These are phyloP conservation scores for Bombyx mori DNA, from an alignment of 1,140 invertebrate genomes.

Conservation along the genomic window ASM3026992v2 NC_085123.1:11037001-11037500, in stretches of 20 bases:
- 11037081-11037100: too few species aligned
- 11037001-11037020: too few species aligned
- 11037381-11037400: constrained; percentile 1
- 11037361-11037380: constrained; percentile 37
- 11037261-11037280: neutral
- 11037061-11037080: too few species aligned
- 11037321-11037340: constrained; percentile 40
- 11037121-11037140: neutral
- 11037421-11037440: too few species aligned
- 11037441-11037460: neutral
- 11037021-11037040: too few species aligned
- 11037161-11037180: neutral
- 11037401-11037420: neutral
- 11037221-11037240: neutral
- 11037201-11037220: too few species aligned
- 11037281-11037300: constrained; percentile 24
- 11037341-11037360: constrained; percentile 30
- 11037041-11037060: too few species aligned
- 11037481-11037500: too few species aligned
- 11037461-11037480: neutral
- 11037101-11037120: too few species aligned
- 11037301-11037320: constrained; percentile 47
- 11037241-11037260: neutral
- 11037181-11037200: too few species aligned
- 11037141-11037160: neutral